Evolutionary conservation across 2,113 vertebrate species (phyloP), one percentile per base, ranked within the genome.

Genomic region (Furnarius figulus): DNA sequence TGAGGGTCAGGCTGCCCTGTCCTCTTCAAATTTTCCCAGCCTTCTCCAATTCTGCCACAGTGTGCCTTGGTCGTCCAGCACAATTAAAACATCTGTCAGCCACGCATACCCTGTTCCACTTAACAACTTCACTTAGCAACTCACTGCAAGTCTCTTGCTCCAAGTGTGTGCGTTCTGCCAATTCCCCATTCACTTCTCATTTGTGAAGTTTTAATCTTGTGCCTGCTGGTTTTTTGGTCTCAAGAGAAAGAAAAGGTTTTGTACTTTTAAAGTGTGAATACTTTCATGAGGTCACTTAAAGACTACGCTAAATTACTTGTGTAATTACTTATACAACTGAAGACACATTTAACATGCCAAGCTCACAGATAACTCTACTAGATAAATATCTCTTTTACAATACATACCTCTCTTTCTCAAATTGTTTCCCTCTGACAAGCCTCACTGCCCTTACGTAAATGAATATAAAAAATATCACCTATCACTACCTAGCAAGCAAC

Each of bases 191-290:
- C 84, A 49, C 86, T 67, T 87, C 89, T 88, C 79, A 89, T 92
- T 70, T 89, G 76, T 46, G 73, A 92, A 90, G 70, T 93, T 96
- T 96, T 95, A 96, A 96, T 93, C 92, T 89, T 88, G 89, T 88
- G 75, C 91, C 84, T 96, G 84, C 90, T 96, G 94, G 1, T 90
- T 87, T 93, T 96, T 91, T 40, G 67, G 89, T 96, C 96, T 96
- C 95, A 80, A 40, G 90, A 96, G 96, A 93, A 94, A 80, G 58
- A 88, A 92, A 93, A 95, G 89, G 91, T 92, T 97, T 96, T 93
- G 87, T 93, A 89, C 77, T 93, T 93, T 91, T 65, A n/a, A 94
- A 96, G 78, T 77, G 92, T 96, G 95, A 96, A 85, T 96, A 96
- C 84, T 93, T 96, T 87, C 93, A 93, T 37, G 85, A 96, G 93